A percentile compares a stretch with the other conserved stretches of the same genome.
Conservation (phyloP, 2,113 vertebrate species). For the Prolemur simus region DNA sequence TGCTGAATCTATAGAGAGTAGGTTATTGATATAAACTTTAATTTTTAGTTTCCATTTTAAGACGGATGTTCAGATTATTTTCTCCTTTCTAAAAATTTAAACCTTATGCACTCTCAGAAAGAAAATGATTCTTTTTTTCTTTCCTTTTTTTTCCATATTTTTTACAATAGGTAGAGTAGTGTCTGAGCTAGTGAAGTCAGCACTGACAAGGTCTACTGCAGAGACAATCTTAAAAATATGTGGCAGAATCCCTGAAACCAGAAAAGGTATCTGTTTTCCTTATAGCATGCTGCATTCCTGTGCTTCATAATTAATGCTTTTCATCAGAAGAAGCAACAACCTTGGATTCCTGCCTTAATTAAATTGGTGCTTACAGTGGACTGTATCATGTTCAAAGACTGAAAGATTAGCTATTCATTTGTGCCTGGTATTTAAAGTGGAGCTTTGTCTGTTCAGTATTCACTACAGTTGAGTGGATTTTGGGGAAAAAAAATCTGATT, state of each 20-base stretch:
- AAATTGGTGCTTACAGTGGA: constrained; percentile 16
- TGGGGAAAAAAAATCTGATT: constrained; percentile 48
- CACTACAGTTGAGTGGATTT: constrained; percentile 39
- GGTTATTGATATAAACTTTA: background rate
- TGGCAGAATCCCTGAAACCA: background rate
- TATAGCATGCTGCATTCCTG: background rate
- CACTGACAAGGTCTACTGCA: background rate
- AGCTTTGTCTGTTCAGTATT: constrained; percentile 33
- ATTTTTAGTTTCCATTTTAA: constrained; percentile 3
- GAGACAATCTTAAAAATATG: background rate
- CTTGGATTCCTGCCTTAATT: constrained; percentile 27
- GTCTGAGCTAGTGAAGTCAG: background rate
- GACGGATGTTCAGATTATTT: background rate
- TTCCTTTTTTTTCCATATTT: background rate
- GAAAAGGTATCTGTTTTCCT: background rate
- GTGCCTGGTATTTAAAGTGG: constrained; percentile 47
- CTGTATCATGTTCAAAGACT: constrained; percentile 47
- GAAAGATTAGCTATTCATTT: constrained; percentile 26
- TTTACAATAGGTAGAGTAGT: background rate
- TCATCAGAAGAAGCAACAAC: background rate
- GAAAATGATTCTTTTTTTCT: background rate
- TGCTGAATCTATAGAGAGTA: background rate
- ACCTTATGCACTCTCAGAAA: background rate
- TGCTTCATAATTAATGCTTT: constrained; percentile 38
- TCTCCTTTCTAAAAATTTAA: background rate